Evolutionary conservation across 2,113 vertebrate genomes (phyloP).

Genomic region (Sterrhoptilus dennistouni): DNA sequence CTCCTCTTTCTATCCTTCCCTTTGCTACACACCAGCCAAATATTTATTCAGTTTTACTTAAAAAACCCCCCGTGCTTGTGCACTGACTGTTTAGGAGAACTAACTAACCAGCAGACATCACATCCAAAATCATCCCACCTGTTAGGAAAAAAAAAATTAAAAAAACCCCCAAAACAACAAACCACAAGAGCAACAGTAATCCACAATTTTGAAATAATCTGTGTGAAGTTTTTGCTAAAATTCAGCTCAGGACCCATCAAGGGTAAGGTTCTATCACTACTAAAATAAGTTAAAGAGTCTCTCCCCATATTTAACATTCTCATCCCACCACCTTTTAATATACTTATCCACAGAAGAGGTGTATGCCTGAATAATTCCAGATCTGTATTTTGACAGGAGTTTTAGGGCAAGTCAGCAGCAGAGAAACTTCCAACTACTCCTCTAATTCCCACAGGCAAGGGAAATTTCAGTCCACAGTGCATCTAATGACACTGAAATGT

Average conservation of each 20-base stretch:
- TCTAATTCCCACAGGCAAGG: neutral
- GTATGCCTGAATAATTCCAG: neutral
- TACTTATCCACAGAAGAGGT: neutral
- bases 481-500: neutral
- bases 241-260: neutral
- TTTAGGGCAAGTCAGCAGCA: neutral
- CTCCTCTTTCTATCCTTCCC: neutral
- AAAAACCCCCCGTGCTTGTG: neutral
- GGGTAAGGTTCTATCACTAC: neutral
- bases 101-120: neutral
- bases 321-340: neutral
- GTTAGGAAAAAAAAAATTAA: neutral
- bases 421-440: neutral
- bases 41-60: neutral
- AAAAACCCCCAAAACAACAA: neutral
- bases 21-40: neutral
- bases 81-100: neutral
- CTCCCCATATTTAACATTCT: neutral
- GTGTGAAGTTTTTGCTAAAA: neutral
- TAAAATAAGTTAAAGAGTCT: neutral
- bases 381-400: neutral
- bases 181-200: neutral
- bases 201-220: neutral
- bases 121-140: neutral
- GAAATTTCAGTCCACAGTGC: neutral